Evolutionary conservation across 2,113 vertebrate genomes (phyloP), one percentile per base, ranked within the genome.

Genomic region (Saguinus imperator): DNA sequence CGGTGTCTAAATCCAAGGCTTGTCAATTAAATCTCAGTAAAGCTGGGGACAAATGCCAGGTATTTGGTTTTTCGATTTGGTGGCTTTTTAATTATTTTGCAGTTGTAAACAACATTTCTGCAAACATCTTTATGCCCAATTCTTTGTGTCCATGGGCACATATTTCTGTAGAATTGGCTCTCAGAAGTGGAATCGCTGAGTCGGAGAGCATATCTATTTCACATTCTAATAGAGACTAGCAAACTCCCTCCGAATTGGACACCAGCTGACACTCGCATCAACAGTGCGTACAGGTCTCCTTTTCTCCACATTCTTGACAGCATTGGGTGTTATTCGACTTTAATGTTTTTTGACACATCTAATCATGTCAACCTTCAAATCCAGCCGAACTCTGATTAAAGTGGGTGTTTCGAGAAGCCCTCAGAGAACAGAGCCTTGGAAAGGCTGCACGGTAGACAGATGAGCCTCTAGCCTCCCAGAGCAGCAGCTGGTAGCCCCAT

Each of bases 381-480:
- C 16, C 23, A 27, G 11, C 55, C 55, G 75, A 35, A 57, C 18
- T 52, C 58, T 20, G 43, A 29, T n/a, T 55, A 27, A 29, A 29
- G 27, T 13, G 76, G 35, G 11, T 12, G 5, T n/a, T 70, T 27
- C 16, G 23, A 29, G 45, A 20, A 5, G 25, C 12, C 29, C 64
- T 43, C 20, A 57, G 50, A 77, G 68, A 10, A 52, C 6, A 55
- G 80, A 3, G 1, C 23, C 14, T n/a, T 45, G 45, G 70, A 8
- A 75, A 55, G 32, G 35, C 17, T 16, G 2, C 29, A 0, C 0
- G 7, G 57, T 25, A 75, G 25, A 48, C 1, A 8, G 3, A 1
- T 0, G 52, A 10, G 2, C 32, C 72, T 45, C 57, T 2, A 75
- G 72, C 9, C 40, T 52, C 66, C 17, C 14, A 5, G 0, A 1